Base-by-base conservation (phyloP, 2,113 vertebrate species). In the Nicator chloris region DNA sequence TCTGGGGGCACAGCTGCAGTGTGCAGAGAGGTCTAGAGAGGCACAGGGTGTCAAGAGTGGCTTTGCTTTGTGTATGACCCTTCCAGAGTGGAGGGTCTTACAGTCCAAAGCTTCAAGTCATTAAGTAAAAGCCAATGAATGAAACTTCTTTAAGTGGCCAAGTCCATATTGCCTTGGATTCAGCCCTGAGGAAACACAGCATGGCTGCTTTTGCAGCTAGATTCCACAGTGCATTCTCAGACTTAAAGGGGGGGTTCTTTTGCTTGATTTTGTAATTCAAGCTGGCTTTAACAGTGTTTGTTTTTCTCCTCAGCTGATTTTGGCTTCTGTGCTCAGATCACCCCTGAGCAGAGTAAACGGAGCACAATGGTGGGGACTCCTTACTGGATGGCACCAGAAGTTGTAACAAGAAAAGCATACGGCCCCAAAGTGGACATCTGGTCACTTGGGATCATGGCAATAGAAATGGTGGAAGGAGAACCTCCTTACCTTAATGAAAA, bases 391-490 rank as follows among this genome's bases (percentile, higher is more conserved):
- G 99, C 99, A 24, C 99, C 99, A 31, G 99, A 99, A 95, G 99
- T 99, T 78, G 99, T 99, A 70, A 99, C 99, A 69, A 98, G 99
- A 49, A 99, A 99, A 98, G 99, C 99, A 3, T 99, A 99, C 8
- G 99, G 99, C 54, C 99, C 99, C 7, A 99, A 99, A 96, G 99
- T 99, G 96, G 99, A 99, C 94, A 99, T 99, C 95, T 99, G 99
- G 99, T 99, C 99, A 50, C 97, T 99, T 93, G 99, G 99, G 82
- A 99, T 99, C 97, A 99, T 99, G 99, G 99, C 99, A 71, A 99
- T 99, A 95, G 99, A 99, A 97, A 99, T 99, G 99, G 99, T 99
- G 96, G 99, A 99, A 98, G 99, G 99, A 97, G 99, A 99, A 95
- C 99, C 99, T 9, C 99, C 99, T 37, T 99, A 99, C 95, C 98